These are phyloP conservation scores for Eufriesea mexicana DNA, from an alignment of 1,140 invertebrate genomes.

Conservation along the genomic window DNA sequence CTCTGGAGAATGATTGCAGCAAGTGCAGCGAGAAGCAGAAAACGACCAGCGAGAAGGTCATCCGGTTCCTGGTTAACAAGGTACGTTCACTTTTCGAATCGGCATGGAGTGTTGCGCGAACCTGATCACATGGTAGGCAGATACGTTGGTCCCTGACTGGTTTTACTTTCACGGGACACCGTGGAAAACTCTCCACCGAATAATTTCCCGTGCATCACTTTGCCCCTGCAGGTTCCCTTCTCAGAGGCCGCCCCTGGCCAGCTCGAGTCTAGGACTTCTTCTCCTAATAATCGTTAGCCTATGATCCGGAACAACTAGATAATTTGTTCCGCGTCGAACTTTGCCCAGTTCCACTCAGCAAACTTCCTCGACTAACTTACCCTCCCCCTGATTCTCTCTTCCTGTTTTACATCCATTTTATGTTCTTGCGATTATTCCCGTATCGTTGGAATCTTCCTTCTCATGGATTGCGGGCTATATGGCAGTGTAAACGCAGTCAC, in stretches of 20 bases:
- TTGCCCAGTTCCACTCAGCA: too few relatives aligned
- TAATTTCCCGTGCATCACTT: background rate
- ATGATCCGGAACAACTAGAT: background rate
- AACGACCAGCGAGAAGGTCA: conserved; percentile 82
- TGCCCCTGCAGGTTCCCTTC: background rate
- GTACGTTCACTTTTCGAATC: conserved; percentile 51
- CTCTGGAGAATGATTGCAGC: conserved; percentile 83
- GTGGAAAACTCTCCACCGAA: too few relatives aligned
- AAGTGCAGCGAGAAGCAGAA: conserved; percentile 85
- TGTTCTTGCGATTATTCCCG: too few relatives aligned
- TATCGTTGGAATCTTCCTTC: too few relatives aligned
- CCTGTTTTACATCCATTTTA: too few relatives aligned
- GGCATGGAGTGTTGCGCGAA: too few relatives aligned
- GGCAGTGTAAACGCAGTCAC: too few relatives aligned
- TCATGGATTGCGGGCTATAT: too few relatives aligned
- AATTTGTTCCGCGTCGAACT: background rate
- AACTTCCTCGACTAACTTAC: background rate
- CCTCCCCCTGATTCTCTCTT: too few relatives aligned
- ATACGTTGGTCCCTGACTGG: conserved; percentile 24
- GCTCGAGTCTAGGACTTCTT: background rate
- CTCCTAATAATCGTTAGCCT: conserved; percentile 34
- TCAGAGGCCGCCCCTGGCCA: too few relatives aligned
- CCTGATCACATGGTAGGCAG: too few relatives aligned
- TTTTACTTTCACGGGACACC: conserved; percentile 49
- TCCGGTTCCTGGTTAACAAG: conserved; percentile 79